These are phyloP conservation scores for Acyrthosiphon pisum DNA, from an alignment of 1,140 invertebrate species.

Conservation along the genomic window DNA sequence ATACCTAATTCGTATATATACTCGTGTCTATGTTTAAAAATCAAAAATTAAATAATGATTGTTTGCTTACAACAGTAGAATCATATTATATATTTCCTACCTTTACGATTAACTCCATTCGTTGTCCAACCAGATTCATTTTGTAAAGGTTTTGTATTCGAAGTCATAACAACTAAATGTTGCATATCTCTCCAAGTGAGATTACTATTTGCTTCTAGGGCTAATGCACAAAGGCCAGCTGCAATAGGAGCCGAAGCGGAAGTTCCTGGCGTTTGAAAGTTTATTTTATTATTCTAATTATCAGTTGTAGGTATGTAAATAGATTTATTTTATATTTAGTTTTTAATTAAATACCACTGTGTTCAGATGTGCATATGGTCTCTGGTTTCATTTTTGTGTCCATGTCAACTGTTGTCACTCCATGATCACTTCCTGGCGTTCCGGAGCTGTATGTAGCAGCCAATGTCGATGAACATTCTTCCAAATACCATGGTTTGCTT, in stretches of 20 bases:
- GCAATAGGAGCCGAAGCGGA: slow-evolving; percentile 96
- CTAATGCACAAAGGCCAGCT: slow-evolving; percentile 93
- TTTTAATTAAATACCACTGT: slow-evolving; percentile 69
- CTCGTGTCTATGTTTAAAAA: no score
- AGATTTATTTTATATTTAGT: neutral
- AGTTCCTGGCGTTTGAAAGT: slow-evolving; percentile 69
- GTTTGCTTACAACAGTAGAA: neutral
- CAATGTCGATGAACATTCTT: slow-evolving; percentile 91
- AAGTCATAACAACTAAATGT: slow-evolving; percentile 88
- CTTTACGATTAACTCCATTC: slow-evolving; percentile 76
- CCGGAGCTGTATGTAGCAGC: slow-evolving; percentile 96
- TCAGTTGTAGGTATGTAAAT: neutral
- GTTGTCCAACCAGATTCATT: slow-evolving; percentile 81
- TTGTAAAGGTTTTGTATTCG: slow-evolving; percentile 82
- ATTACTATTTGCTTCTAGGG: slow-evolving; percentile 85
- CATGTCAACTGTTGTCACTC: slow-evolving; percentile 74
- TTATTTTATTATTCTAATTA: neutral
- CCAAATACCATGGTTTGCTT: slow-evolving; percentile 85
- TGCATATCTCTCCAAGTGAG: slow-evolving; percentile 98
- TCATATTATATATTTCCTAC: slow-evolving; percentile 62
- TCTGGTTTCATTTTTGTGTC: slow-evolving; percentile 94
- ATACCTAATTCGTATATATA: no score
- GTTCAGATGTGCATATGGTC: slow-evolving; percentile 78
- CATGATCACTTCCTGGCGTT: slow-evolving; percentile 77
- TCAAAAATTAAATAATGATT: neutral